Percentiles rank a stretch among this genome's conserved stretches.
Conservation (phyloP, 2,113 vertebrate genomes). For the Limanda limanda region DNA sequence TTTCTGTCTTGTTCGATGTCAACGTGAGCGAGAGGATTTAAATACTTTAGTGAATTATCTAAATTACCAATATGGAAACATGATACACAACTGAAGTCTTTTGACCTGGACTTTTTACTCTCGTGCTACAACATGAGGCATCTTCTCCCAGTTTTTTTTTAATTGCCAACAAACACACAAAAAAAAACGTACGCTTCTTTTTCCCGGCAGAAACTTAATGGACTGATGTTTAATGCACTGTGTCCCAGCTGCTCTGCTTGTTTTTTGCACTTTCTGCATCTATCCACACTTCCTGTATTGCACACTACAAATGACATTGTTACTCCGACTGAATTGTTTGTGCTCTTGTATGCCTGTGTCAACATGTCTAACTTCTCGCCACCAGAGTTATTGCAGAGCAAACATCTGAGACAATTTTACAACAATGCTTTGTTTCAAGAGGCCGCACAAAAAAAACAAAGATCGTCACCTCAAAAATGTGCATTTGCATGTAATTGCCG, state of each 20-base stretch:
- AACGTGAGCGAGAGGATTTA: conserved; percentile 78
- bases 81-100: conserved; percentile 41
- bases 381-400: conserved; percentile 9
- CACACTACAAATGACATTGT: neutral
- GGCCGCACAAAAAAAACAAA: conserved; percentile 40
- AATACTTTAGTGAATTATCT: conserved; percentile 71
- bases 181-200: conserved; percentile 7
- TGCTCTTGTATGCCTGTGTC: conserved; percentile 8
- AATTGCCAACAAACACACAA: conserved; percentile 8
- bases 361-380: conserved; percentile 2
- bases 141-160: conserved; percentile 18
- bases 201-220: conserved; percentile 41
- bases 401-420: conserved; percentile 46
- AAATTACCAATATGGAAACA: conserved; percentile 61
- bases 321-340: neutral
- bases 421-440: conserved; percentile 40
- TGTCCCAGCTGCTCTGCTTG: conserved; percentile 30
- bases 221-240: conserved; percentile 49
- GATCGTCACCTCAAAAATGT: conserved; percentile 63
- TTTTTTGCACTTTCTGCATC: conserved; percentile 40
- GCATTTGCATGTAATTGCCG: conserved; percentile 73
- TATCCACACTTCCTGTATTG: conserved; percentile 11
- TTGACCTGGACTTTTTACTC: conserved; percentile 31
- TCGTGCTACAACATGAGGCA: conserved; percentile 21
- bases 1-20: conserved; percentile 92